phyloP scores from a whole-genome alignment of 2,888 invertebrate genomes.

The Epistrophe grossulariae region DNA sequence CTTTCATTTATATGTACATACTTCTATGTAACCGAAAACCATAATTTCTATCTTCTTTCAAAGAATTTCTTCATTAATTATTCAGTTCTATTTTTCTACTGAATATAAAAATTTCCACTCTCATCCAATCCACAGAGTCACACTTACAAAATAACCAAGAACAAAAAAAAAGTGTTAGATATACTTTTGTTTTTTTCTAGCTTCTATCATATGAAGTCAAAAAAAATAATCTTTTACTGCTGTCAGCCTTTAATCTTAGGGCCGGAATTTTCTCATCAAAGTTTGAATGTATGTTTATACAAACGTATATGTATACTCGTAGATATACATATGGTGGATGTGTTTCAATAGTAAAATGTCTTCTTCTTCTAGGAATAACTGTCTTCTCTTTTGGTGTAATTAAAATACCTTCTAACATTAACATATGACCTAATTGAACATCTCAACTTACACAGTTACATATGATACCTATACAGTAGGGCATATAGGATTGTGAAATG shows the following conservation, averaged over 20 bases:
- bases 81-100: constrained; percentile 13
- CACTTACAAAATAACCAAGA: background rate
- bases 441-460: background rate
- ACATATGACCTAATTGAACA: constrained; percentile 38
- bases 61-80: constrained; percentile 32
- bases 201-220: background rate
- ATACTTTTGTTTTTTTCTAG: background rate
- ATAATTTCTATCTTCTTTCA: constrained; percentile 6
- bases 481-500: background rate
- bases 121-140: background rate
- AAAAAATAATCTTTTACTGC: constrained; percentile 8
- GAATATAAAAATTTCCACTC: constrained; percentile 8
- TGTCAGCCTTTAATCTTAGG: constrained; percentile 1
- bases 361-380: constrained; percentile 5
- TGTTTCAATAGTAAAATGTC: constrained; percentile 4
- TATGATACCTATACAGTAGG: background rate
- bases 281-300: background rate
- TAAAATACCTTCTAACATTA: constrained; percentile 31
- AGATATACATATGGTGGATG: background rate
- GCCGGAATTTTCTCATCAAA: background rate
- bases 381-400: constrained; percentile 8
- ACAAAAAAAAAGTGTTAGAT: background rate
- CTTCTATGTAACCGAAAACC: background rate
- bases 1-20: background rate
- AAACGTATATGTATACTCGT: background rate